A percentile compares a stretch with the other conserved stretches of the same genome.
Evolutionary conservation across 2,797 vertebrate genomes (phyloP).

Genomic region (Microhierax caerulescens): DNA sequence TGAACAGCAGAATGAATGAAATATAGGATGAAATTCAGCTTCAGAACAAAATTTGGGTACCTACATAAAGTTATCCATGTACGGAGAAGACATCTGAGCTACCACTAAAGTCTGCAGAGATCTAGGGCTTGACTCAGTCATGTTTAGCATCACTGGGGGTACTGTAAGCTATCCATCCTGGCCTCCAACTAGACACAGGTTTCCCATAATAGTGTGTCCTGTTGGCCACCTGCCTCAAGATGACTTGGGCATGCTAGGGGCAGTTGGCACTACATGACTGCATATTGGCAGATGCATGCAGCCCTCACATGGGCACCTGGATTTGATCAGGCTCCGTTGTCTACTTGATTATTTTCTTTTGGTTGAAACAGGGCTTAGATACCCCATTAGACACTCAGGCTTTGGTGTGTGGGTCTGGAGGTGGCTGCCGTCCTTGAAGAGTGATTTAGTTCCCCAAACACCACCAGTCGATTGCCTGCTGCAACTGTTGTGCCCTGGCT

Average conservation of each 20-base stretch:
- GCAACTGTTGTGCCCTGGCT: accelerated
- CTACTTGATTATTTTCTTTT: not conserved
- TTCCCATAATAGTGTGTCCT: not conserved
- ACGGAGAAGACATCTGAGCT: not conserved
- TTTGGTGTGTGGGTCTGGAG: not conserved
- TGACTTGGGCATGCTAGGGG: not conserved
- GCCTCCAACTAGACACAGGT: not conserved
- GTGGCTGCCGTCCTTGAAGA: not conserved
- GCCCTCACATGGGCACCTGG: not conserved
- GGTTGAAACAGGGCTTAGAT: not conserved
- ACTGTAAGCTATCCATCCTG: not conserved
- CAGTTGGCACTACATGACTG: not conserved
- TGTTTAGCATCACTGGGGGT: not conserved
- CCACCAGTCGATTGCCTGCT: not conserved
- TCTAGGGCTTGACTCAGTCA: not conserved
- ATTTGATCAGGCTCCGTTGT: not conserved
- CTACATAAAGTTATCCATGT: not conserved
- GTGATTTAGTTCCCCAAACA: not conserved
- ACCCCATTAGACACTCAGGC: not conserved
- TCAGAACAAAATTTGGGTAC: not conserved
- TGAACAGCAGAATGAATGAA: not conserved
- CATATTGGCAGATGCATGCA: not conserved
- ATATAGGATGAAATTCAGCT: not conserved
- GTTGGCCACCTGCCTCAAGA: not conserved
- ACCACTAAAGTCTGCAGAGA: not conserved